Evolutionary conservation across 2,888 invertebrate species (phyloP).

Genomic region (Terebella lapidaria): DNA sequence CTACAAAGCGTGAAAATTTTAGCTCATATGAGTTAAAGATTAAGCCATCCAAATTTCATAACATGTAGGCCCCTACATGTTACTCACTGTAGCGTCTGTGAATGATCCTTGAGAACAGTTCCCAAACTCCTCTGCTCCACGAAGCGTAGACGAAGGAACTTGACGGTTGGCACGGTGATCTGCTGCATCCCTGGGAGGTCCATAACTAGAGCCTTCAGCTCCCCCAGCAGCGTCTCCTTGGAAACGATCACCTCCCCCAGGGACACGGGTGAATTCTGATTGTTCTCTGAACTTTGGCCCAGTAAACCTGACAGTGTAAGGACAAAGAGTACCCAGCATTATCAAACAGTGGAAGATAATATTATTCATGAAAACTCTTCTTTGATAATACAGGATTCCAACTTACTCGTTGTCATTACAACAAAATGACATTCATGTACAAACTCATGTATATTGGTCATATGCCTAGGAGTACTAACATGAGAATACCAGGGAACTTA

Average conservation of each 20-base stretch:
- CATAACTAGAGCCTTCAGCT: conserved; percentile 39
- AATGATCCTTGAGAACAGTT: conserved; percentile 30
- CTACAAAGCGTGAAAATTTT: too few species aligned
- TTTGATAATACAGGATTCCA: too few species aligned
- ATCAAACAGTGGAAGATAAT: too few species aligned
- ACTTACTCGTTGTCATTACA: too few species aligned
- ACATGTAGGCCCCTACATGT: neutral
- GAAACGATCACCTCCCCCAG: conserved; percentile 44
- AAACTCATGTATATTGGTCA: too few species aligned
- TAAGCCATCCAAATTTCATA: too few species aligned
- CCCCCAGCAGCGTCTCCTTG: conserved; percentile 37
- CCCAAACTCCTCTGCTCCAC: conserved; percentile 28
- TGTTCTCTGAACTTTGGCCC: neutral
- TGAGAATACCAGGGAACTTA: too few species aligned
- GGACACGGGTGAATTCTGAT: conserved; percentile 8
- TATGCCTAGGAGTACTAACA: too few species aligned
- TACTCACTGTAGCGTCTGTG: conserved; percentile 37
- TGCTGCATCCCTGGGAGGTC: conserved; percentile 26
- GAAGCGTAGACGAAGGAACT: conserved; percentile 35
- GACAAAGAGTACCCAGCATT: neutral
- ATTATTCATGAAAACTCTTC: too few species aligned
- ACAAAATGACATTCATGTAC: too few species aligned
- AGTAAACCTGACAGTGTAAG: neutral
- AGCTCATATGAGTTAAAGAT: too few species aligned
- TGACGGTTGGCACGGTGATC: conserved; percentile 24